Evolutionary conservation across 1,140 invertebrate genomes (phyloP).

Genomic region (Cephus cinctus): DNA sequence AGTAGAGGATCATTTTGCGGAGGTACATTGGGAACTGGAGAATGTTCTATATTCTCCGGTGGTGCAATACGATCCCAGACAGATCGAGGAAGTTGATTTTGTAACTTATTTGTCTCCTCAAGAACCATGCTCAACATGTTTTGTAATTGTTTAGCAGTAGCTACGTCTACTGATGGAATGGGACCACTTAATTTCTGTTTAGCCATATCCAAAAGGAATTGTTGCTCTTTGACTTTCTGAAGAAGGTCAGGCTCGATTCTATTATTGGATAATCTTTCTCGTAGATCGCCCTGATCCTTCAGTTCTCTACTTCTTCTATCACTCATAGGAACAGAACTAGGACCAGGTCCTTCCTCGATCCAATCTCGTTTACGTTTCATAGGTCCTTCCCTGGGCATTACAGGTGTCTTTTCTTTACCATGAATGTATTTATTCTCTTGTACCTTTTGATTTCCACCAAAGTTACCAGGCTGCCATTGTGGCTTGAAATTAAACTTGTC

Average conservation of each 20-base stretch:
- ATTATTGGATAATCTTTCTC: constrained; percentile 37
- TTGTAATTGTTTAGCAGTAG: constrained; percentile 46
- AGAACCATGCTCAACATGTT: constrained; percentile 47
- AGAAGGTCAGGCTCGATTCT: constrained; percentile 33
- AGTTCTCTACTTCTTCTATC: constrained; percentile 38
- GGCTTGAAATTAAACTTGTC: no score
- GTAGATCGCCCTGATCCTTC: constrained; percentile 32
- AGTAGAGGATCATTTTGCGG: constrained; percentile 19
- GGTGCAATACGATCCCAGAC: constrained; percentile 53
- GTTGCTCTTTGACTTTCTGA: constrained; percentile 46
- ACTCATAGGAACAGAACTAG: constrained; percentile 28
- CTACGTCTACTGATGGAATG: constrained; percentile 29
- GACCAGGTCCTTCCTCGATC: constrained; percentile 19
- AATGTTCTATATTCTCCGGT: constrained; percentile 17
- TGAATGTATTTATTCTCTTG: no score
- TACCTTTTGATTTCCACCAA: no score
- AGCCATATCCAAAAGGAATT: constrained; percentile 42
- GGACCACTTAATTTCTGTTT: constrained; percentile 41
- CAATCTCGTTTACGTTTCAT: constrained; percentile 30
- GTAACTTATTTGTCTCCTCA: constrained; percentile 47
- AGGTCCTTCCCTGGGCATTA: not conserved
- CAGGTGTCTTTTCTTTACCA: not conserved
- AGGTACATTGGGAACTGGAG: not conserved
- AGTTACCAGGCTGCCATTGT: no score
- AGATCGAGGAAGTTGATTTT: constrained; percentile 44